A percentile compares a stretch with the other conserved stretches of the same genome.
These are phyloP conservation scores for Flabesymbios commensalis DNA, from an alignment of 2,888 invertebrate species.

Conservation along the genomic window DNA sequence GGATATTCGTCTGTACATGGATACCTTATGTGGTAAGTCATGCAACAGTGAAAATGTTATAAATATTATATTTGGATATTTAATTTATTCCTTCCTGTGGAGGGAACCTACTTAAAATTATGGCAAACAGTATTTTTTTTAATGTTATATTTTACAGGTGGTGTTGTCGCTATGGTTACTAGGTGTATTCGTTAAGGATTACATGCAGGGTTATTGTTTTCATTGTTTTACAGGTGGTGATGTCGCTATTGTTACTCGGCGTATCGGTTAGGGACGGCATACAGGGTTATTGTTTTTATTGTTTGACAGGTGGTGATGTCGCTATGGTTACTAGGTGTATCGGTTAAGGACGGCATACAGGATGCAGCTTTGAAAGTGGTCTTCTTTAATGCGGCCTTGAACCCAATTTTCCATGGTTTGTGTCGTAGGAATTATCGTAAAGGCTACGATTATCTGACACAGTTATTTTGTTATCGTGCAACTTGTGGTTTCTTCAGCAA, in stretches of 20 bases:
- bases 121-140: not conserved
- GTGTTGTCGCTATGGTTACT: not conserved
- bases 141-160: not conserved
- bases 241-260: no score
- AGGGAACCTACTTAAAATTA: no score
- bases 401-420: constrained; percentile 31
- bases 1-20: constrained; percentile 30
- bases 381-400: constrained; percentile 28
- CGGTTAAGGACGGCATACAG: constrained; percentile 6
- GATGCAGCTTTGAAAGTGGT: constrained; percentile 27
- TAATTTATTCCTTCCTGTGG: no score
- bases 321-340: not conserved
- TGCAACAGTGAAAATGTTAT: no score
- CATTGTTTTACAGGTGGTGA: no score
- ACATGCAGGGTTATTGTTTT: constrained; percentile 18
- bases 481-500: constrained; percentile 13
- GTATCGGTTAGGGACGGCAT: no score
- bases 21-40: constrained; percentile 29
- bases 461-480: constrained; percentile 8
- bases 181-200: not conserved
- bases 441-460: constrained; percentile 23
- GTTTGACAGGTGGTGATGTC: constrained; percentile 3
- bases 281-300: not conserved
- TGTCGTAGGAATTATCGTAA: constrained; percentile 31
- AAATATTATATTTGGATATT: no score